Evolutionary conservation across 1,140 invertebrate species (phyloP), one percentile per base, ranked within the genome.

Genomic region (Listronotus bonariensis): DNA sequence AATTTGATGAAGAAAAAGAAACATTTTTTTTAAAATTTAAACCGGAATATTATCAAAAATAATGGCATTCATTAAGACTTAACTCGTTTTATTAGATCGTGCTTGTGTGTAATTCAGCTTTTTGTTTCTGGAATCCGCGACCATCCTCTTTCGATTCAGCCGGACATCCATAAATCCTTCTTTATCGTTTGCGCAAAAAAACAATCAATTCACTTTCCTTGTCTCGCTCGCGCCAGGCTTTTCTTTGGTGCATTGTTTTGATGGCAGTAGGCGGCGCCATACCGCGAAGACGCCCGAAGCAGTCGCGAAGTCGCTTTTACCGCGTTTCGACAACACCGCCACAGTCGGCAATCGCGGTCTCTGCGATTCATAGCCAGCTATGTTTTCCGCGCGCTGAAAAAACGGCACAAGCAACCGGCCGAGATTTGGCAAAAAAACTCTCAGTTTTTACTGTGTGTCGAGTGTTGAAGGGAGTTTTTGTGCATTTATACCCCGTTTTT

Each of bases 121-220:
- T 56, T 14, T 32, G 9, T 59, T 43, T 17, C 38, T 12, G 11
- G 31, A 49, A 32, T 55, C 18, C 14, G 52, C 62, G 32, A 34
- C 53, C 43, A 42, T 64, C 62, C 34, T 49, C n/a, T 38, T 57
- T 31, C 52, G 17, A 48, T 46, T 42, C 43, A 48, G 17, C 43
- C 14, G 52, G 40, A 12, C 45, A 31, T 17, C 32, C 62, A 43
- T 64, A 55, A 56, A 49, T 64, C 62, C 52, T 46, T 57, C 52
- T 64, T 56, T 48, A 26, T 64, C 62, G 17, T 18, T 26, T 14
- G 6, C 14, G 42, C 42, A 46, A 49, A 65, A 65, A 64, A 64
- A 51, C 56, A 26, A 54, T 57, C 63, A 57, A 53, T 65, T 59
- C 63, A 59, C 56, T 59, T 59, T 65, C 63, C 63, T 64, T 56